Percentiles rank a stretch among this genome's conserved stretches.
phyloP scores from a whole-genome alignment of 2,113 vertebrate genomes.

The Paratilapia polleni region DNA sequence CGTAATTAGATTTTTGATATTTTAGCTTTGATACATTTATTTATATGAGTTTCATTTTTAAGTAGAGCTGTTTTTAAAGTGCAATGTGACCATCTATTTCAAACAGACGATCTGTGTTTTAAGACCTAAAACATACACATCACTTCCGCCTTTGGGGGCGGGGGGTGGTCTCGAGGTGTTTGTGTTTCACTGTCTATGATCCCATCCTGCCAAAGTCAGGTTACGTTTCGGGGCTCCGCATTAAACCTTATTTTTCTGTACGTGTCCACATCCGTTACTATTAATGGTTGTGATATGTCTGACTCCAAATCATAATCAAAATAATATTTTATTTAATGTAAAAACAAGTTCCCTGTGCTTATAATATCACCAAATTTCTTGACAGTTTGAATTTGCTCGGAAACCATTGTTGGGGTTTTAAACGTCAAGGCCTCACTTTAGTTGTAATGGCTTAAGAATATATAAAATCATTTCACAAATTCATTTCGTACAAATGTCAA shows the following conservation, averaged over 20 bases:
- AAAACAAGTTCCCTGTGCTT: neutral
- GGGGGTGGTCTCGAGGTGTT: neutral
- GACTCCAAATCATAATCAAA: neutral
- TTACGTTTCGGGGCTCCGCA: neutral
- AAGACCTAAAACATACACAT: slow-evolving; percentile 34
- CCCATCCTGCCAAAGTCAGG: neutral
- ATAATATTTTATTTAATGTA: neutral
- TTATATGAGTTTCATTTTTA: neutral
- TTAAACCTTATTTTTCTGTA: neutral
- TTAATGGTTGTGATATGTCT: too few species aligned
- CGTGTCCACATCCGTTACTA: neutral
- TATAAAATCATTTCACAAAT: neutral
- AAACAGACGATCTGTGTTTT: slow-evolving; percentile 31
- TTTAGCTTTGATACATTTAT: neutral
- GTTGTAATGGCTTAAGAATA: neutral
- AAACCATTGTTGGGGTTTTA: neutral
- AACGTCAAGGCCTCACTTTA: neutral
- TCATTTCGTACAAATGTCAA: neutral
- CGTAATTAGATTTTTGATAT: too few species aligned
- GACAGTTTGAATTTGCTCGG: neutral
- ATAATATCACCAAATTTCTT: neutral
- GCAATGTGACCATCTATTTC: neutral
- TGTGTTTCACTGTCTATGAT: neutral
- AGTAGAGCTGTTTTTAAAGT: neutral
- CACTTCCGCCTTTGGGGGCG: slow-evolving; percentile 39